These are phyloP conservation scores for Amiota minor DNA, from an alignment of 2,888 invertebrate genomes.

Conservation along the genomic window DNA sequence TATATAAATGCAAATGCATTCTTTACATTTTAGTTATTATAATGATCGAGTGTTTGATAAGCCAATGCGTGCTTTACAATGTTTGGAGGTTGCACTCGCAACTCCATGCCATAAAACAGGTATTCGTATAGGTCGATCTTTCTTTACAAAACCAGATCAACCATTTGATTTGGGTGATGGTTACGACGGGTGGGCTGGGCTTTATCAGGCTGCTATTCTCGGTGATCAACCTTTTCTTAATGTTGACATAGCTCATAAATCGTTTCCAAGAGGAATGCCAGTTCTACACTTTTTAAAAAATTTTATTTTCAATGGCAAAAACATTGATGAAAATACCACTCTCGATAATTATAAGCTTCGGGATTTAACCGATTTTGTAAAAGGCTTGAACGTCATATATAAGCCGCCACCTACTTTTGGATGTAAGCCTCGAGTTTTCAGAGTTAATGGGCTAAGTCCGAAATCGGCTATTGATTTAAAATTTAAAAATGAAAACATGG, in stretches of 20 bases:
- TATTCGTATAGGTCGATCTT: constrained; percentile 77
- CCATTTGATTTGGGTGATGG: constrained; percentile 81
- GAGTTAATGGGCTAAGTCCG: constrained; percentile 47
- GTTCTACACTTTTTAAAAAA: constrained; percentile 74
- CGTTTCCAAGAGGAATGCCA: constrained; percentile 78
- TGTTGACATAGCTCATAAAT: constrained; percentile 90
- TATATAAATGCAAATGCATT: background rate
- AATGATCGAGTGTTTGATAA: constrained; percentile 66
- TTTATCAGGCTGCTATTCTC: constrained; percentile 92
- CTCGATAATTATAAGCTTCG: constrained; percentile 16
- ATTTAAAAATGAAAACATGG: constrained; percentile 53
- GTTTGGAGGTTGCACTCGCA: constrained; percentile 80
- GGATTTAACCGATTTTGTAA: constrained; percentile 49
- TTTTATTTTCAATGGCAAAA: constrained; percentile 48
- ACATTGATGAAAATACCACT: constrained; percentile 26
- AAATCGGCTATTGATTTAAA: constrained; percentile 55
- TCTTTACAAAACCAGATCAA: constrained; percentile 78
- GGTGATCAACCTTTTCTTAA: constrained; percentile 92
- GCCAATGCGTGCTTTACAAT: constrained; percentile 75
- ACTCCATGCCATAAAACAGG: constrained; percentile 71
- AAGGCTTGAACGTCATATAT: constrained; percentile 63
- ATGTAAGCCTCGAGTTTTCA: constrained; percentile 54
- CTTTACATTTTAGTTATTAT: constrained; percentile 58
- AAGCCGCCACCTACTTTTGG: constrained; percentile 61
- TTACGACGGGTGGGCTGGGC: constrained; percentile 92